Conservation (phyloP, 2,113 vertebrate genomes). For the Dasypus novemcinctus region DNA sequence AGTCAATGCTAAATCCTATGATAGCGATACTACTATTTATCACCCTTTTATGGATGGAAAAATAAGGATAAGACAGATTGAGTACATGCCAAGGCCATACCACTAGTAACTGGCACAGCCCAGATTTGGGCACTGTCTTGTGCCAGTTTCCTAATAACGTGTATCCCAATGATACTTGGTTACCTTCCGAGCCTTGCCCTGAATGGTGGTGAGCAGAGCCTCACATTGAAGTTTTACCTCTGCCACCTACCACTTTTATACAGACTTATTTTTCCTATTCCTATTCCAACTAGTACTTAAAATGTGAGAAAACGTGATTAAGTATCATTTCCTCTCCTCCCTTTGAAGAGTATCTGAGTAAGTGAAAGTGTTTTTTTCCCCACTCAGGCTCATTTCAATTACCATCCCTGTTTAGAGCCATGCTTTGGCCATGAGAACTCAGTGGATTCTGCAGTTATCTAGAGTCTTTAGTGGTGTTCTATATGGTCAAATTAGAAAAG, state of each 20-base stretch:
- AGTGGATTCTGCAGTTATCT: background rate
- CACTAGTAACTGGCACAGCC: background rate
- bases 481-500: background rate
- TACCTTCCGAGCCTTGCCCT: background rate
- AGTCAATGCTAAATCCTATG: background rate
- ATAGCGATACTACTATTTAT: background rate
- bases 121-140: background rate
- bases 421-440: background rate
- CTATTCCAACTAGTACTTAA: background rate
- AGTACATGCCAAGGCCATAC: background rate
- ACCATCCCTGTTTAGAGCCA: background rate
- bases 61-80: background rate
- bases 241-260: background rate
- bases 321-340: background rate
- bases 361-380: background rate
- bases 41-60: background rate
- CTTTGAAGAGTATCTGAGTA: background rate
- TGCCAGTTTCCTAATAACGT: background rate
- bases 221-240: background rate
- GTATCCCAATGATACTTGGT: background rate
- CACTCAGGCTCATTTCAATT: background rate
- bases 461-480: background rate
- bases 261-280: background rate
- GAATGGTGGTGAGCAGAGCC: background rate
- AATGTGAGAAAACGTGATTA: background rate